These are phyloP conservation scores for Axis porcinus DNA, from an alignment of 2,113 vertebrate species.

Conservation along the genomic window DNA sequence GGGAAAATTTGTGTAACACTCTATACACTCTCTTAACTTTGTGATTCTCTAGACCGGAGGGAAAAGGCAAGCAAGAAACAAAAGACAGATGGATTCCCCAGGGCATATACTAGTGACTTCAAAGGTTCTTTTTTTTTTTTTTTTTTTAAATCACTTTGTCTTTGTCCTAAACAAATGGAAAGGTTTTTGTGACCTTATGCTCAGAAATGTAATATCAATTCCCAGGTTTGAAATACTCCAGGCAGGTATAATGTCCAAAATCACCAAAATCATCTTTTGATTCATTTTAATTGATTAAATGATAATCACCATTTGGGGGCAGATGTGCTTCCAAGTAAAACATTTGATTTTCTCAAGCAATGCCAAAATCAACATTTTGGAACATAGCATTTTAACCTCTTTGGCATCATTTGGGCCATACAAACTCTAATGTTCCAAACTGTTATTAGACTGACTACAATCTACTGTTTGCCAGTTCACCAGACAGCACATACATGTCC, in stretches of 20 bases:
- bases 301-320: not conserved
- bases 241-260: not conserved
- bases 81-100: not conserved
- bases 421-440: conserved; percentile 5
- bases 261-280: not conserved
- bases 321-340: not conserved
- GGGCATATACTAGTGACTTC: not conserved
- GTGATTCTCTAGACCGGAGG: not conserved
- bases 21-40: not conserved
- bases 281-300: conserved; percentile 19
- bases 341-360: not conserved
- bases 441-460: not conserved
- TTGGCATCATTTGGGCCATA: not conserved
- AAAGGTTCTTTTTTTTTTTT: not conserved
- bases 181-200: not conserved
- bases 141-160: not conserved
- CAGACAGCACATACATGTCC: not conserved
- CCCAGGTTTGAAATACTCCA: not conserved
- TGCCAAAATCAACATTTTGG: not conserved
- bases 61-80: not conserved
- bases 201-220: not conserved
- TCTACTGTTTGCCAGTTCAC: not conserved
- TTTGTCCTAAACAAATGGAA: not conserved
- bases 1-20: not conserved
- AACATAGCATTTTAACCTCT: not conserved